A percentile compares a stretch with the other conserved stretches of the same genome.
Evolutionary conservation across 2,113 vertebrate species (phyloP).

Genomic region (Ahaetulla prasina): DNA sequence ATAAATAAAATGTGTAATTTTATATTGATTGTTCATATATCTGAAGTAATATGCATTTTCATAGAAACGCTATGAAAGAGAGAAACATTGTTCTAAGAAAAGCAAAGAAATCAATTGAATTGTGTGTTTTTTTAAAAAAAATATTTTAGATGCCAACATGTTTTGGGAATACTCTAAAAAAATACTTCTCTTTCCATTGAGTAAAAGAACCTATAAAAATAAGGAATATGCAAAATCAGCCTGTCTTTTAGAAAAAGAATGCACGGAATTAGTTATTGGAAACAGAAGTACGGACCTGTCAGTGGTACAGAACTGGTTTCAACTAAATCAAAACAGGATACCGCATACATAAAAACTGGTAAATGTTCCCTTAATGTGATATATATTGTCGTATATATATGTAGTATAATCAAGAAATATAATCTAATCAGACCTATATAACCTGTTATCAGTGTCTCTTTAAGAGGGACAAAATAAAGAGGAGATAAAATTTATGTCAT

Average conservation of each 20-base stretch:
- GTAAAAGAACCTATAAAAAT: not conserved
- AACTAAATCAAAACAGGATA: not conserved
- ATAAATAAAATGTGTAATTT: not conserved
- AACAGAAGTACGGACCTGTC: constrained; percentile 5
- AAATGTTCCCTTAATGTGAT: not conserved
- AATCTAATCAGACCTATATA: not conserved
- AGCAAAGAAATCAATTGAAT: not conserved
- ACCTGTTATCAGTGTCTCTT: not conserved
- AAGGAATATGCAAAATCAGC: constrained; percentile 16
- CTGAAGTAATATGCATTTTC: not conserved
- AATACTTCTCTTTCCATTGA: constrained; percentile 1
- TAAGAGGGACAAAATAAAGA: not conserved
- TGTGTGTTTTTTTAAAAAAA: not conserved
- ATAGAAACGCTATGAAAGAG: not conserved
- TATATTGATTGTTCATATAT: not conserved
- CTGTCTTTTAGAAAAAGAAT: constrained; percentile 23
- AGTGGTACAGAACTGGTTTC: constrained; percentile 17
- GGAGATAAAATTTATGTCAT: not conserved
- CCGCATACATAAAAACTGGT: constrained; percentile 22
- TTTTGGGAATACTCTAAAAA: constrained; percentile 10
- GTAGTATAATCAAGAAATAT: not conserved
- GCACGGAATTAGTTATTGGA: constrained; percentile 25
- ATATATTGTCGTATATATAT: not conserved
- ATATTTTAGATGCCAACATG: constrained; percentile 11
- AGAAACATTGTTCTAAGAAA: not conserved